Evolutionary conservation across 1,140 invertebrate species (phyloP).

Genomic region (Popillia japonica): DNA sequence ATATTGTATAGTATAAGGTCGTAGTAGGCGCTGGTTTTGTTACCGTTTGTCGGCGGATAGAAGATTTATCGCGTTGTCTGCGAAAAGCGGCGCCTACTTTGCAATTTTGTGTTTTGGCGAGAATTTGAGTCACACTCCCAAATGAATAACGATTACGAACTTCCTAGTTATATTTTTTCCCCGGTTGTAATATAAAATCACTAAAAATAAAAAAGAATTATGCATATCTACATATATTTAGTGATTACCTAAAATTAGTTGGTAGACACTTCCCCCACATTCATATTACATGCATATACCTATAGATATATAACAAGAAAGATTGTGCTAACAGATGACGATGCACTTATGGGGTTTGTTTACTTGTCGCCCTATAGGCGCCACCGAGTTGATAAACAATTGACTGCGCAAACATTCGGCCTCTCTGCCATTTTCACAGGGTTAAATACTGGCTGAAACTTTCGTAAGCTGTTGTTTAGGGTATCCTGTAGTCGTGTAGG

Average conservation of each 20-base stretch:
- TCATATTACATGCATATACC: no score
- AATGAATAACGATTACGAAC: no score
- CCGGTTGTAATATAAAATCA: no score
- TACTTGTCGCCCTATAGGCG: constrained; percentile 30
- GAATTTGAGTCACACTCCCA: no score
- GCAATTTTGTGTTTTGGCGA: not conserved
- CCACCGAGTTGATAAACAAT: constrained; percentile 35
- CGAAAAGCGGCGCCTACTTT: constrained; percentile 9
- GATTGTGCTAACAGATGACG: constrained; percentile 35
- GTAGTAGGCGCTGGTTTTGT: not conserved
- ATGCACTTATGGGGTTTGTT: constrained; percentile 40
- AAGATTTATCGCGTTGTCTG: constrained; percentile 18
- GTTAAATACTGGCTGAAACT: no score
- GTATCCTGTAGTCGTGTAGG: not conserved
- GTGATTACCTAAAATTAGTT: no score
- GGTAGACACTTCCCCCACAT: no score
- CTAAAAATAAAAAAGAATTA: no score
- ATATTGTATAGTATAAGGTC: not conserved
- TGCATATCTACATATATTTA: no score
- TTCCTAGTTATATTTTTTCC: no score
- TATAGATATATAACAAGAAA: not conserved
- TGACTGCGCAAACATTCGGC: constrained; percentile 14
- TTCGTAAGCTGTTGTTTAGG: no score
- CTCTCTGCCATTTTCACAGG: constrained; percentile 32
- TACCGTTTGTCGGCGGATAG: not conserved